Base-by-base conservation (phyloP, 2,888 invertebrate genomes). In the Colostygia pectinataria region DNA sequence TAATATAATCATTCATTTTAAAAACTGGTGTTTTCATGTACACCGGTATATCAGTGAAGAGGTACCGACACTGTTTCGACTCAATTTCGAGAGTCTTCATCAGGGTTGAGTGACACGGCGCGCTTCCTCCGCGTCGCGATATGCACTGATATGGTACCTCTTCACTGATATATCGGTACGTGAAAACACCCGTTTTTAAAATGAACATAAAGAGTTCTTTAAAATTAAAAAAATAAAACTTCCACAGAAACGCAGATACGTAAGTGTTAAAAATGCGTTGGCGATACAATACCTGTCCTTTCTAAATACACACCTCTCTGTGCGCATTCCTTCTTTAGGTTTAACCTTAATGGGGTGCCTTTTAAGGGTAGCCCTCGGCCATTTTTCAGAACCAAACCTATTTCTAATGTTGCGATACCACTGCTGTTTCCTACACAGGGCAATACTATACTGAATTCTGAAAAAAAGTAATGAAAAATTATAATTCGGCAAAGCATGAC, bases 241-340 rank as follows among this genome's bases (percentile, higher is more conserved):
- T 60, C 67, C 55, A 55, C 73, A 74, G 75, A 73, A 80, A 69
- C 77, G 72, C 74, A 77, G 69, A 66, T 77, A 80, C 73, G 68
- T 69, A 79, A 90, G 87, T 84, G 91, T 91, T 91, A 91, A 90
- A 90, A 91, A 90, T 90, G 90, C 90, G 86, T 90, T 89, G 91
- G 90, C 90, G 91, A 91, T 91, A 91, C 91, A 83, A 91, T 91
- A 91, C 91, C 91, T 91, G 91, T 87, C 89, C 85, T 88, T 89
- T 88, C 88, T 85, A 92, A 91, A 92, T 92, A 94, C 94, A 94
- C 94, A 96, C 96, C 96, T 94, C 96, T 95, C 92, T 95, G 95
- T 83, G 96, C 94, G 92, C 97, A 98, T 92, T 97, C 97, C 93
- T 97, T 97, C 89, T 96, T 94, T 79, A 97, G 92, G 85, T 94